Conservation (phyloP, 2,797 vertebrate genomes). For the Pampus argenteus region DNA sequence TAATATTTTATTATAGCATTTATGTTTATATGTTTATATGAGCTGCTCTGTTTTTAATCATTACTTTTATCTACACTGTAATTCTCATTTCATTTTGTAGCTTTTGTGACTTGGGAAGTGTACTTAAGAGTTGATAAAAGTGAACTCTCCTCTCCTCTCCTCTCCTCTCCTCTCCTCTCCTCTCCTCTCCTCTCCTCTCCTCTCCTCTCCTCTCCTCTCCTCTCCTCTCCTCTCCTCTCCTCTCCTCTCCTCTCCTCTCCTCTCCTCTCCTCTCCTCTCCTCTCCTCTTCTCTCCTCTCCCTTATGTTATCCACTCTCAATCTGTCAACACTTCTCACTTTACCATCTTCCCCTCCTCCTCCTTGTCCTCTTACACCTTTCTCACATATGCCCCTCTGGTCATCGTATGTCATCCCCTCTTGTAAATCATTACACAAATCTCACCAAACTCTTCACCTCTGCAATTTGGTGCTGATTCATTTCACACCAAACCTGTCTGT, state of each 20-base stretch:
- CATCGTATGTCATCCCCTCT: neutral
- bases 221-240: constrained; percentile 6
- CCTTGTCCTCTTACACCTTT: constrained; percentile 3
- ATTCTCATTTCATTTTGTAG: neutral
- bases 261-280: neutral
- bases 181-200: neutral
- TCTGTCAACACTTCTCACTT: constrained; percentile 32
- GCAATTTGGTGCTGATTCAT: neutral
- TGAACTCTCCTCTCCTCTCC: neutral
- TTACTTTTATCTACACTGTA: neutral
- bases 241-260: neutral
- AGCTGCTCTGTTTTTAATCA: neutral
- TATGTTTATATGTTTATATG: neutral
- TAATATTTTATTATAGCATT: neutral
- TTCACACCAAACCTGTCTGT: constrained; percentile 3
- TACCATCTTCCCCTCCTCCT: neutral
- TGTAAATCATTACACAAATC: neutral
- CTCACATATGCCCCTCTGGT: constrained; percentile 8
- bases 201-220: neutral
- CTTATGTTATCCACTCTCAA: constrained; percentile 20
- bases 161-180: neutral
- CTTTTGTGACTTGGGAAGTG: neutral
- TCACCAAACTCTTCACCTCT: neutral
- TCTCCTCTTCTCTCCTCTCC: constrained; percentile 6
- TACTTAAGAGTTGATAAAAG: constrained; percentile 16